These are phyloP conservation scores for Ictalurus furcatus DNA, from an alignment of 2,113 vertebrate species.

Conservation along the genomic window DNA sequence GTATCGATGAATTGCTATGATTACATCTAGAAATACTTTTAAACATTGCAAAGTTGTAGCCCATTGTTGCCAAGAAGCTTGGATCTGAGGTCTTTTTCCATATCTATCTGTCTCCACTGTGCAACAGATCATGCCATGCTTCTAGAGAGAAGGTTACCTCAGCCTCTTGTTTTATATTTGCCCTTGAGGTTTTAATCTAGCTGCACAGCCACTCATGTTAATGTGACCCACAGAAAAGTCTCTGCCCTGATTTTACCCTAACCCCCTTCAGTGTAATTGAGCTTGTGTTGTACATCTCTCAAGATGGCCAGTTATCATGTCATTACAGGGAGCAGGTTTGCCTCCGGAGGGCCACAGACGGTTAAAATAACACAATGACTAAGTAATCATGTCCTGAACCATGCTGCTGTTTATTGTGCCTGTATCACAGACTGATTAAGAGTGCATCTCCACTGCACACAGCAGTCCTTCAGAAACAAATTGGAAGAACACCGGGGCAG, in stretches of 20 bases:
- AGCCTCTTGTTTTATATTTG: constrained; percentile 30
- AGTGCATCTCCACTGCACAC: constrained; percentile 30
- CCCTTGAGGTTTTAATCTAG: constrained; percentile 35
- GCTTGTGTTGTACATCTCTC: constrained; percentile 49
- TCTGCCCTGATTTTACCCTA: neutral
- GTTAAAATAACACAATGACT: constrained; percentile 61
- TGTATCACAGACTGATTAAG: constrained; percentile 49
- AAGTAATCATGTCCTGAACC: constrained; percentile 60
- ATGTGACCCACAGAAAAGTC: constrained; percentile 21
- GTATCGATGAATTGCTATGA: neutral
- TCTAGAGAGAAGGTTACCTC: constrained; percentile 30
- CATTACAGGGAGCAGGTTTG: constrained; percentile 29
- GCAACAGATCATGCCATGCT: neutral
- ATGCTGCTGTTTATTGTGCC: constrained; percentile 60
- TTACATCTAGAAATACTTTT: neutral
- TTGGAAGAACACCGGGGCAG: neutral
- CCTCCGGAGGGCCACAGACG: constrained; percentile 53
- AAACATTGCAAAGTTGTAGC: neutral
- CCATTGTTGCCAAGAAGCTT: neutral
- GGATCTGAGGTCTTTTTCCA: neutral
- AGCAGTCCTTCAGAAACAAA: neutral
- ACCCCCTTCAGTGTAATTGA: constrained; percentile 32
- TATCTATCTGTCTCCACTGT: neutral
- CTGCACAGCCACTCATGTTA: neutral
- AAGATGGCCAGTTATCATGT: constrained; percentile 51